Conservation (phyloP, 1,140 invertebrate species). For the Meloidogyne exigua region DNA sequence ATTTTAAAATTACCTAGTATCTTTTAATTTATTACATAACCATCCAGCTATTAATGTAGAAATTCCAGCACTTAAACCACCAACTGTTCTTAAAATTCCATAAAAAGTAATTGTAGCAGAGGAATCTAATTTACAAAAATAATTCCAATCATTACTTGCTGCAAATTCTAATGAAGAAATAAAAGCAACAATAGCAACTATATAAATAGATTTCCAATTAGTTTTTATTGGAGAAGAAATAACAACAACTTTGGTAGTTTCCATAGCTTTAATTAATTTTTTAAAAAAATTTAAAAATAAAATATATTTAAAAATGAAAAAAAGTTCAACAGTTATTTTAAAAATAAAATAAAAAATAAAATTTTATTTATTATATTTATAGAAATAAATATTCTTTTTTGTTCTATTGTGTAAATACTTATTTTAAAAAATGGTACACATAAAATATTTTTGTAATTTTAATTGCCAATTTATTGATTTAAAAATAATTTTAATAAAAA, state of each 20-base stretch:
- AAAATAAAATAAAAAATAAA: too few species aligned
- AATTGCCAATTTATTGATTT: too few species aligned
- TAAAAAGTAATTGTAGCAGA: not conserved
- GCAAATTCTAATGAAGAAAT: constrained; percentile 26
- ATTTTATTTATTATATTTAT: too few species aligned
- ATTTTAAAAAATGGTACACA: too few species aligned
- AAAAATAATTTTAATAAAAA: too few species aligned
- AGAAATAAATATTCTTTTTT: too few species aligned
- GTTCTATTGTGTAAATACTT: too few species aligned
- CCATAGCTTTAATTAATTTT: not conserved
- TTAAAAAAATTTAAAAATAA: not conserved
- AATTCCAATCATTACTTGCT: not conserved
- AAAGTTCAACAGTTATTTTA: too few species aligned
- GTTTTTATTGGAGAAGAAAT: constrained; percentile 9
- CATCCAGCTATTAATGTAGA: not conserved
- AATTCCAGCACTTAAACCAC: not conserved
- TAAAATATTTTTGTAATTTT: too few species aligned
- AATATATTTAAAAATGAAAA: too few species aligned
- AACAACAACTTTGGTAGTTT: not conserved
- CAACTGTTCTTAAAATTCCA: not conserved
- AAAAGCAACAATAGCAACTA: constrained; percentile 25
- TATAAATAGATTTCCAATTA: constrained; percentile 17
- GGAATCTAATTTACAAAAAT: not conserved
- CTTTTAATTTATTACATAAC: constrained; percentile 1
- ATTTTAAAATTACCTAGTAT: not conserved